Evolutionary conservation across 92 coral and sea anemone species (phyloP), one percentile per base, ranked within the genome.

Genomic region (Muricea muricata): DNA sequence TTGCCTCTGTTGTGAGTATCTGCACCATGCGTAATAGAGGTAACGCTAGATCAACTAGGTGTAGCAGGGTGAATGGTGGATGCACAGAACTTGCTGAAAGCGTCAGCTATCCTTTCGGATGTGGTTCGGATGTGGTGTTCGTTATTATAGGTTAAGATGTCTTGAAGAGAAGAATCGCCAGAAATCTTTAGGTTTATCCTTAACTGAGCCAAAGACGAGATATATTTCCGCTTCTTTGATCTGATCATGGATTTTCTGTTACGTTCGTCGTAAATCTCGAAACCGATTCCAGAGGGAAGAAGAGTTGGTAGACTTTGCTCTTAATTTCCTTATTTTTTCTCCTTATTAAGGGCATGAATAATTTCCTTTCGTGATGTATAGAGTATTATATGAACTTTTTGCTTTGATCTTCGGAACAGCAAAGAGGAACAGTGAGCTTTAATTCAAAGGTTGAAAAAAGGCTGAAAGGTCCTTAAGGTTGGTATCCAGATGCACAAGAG

Each of bases 281-380:
- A 79, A 60, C 21, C 68, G 71, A 23, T 79, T 52, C 75, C 77
- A 79, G 60, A 17, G 26, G 2, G 60, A 52, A n/a, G n/a, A n/a
- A 2, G 23, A 60, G 40, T 24, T 24, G 72, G 73, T 32, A 1
- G 72, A 57, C 54, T 60, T 79, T 14, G 73, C 84, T 63, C 52
- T 79, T n/a, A n/a, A n/a, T 55, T 67, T 55, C 52, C 84, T 79
- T 3, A 81, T 33, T 13, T 78, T 63, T 40, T 81, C 79, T 81
- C 61, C 52, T 42, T 81, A 0, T 81, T 66, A 0, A 81, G 55
- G 25, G 84, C 84, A 34, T 79, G 84, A 12, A 79, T 37, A 9
- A 79, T 25, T 35, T 79, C 84, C n/a, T 13, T 60, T 79, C 8
- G 75, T 60, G 2, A 79, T 79, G 26, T 60, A 79, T 20, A 75